Conservation (phyloP, 92 coral and sea anemone species). For the Porites cylindrica region DNA sequence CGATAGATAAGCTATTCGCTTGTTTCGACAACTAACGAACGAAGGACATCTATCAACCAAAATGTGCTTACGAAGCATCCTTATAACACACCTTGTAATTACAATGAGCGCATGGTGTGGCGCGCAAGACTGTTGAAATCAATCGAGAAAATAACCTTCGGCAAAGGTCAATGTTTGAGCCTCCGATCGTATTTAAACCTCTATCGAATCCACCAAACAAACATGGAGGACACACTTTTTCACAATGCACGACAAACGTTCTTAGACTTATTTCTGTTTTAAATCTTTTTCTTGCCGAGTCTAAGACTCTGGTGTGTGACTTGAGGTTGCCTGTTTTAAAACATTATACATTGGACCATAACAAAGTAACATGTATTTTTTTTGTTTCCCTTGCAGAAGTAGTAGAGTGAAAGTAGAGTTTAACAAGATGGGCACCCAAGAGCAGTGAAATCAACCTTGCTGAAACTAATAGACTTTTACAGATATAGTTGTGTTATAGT, state of each 20-base stretch:
- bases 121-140: neutral
- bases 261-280: neutral
- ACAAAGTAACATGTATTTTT: neutral
- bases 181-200: too few species aligned
- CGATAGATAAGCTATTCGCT: neutral
- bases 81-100: too few species aligned
- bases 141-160: too few species aligned
- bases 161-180: too few species aligned
- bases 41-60: neutral
- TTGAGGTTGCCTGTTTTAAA: neutral
- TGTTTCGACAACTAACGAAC: neutral
- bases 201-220: too few species aligned
- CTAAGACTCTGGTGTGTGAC: too few species aligned
- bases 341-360: neutral
- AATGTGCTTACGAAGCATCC: constrained; percentile 23
- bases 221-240: too few species aligned
- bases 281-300: neutral
- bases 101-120: neutral
- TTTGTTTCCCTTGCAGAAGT: neutral
- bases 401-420: neutral
- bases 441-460: neutral
- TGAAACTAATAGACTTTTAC: too few species aligned
- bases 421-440: neutral
- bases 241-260: too few species aligned
- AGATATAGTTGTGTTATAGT: too few species aligned